Percentiles rank a stretch among this genome's conserved stretches.
Evolutionary conservation across 2,888 invertebrate species (phyloP).

Genomic region (Cistogaster globosa): DNA sequence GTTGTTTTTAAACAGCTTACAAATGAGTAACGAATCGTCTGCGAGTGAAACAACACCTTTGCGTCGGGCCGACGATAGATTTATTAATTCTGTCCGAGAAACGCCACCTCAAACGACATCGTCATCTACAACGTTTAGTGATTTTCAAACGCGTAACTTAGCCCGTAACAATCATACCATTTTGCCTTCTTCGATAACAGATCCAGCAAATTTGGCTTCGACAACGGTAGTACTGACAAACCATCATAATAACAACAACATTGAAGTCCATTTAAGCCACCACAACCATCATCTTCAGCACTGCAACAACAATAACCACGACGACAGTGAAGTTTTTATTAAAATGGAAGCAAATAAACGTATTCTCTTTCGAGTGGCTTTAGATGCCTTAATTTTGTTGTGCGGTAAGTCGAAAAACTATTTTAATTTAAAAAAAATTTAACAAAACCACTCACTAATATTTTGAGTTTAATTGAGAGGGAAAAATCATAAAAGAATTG

Average conservation of each 20-base stretch:
- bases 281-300: slow-evolving; percentile 67
- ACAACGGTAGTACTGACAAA: slow-evolving; percentile 66
- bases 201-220: slow-evolving; percentile 73
- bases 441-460: neutral
- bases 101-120: slow-evolving; percentile 64
- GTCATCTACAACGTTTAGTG: slow-evolving; percentile 70
- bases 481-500: neutral
- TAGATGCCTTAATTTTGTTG: slow-evolving; percentile 87
- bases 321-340: slow-evolving; percentile 63
- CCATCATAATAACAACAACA: slow-evolving; percentile 74
- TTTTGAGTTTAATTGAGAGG: neutral
- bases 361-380: slow-evolving; percentile 86
- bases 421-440: neutral
- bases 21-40: slow-evolving; percentile 82
- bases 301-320: slow-evolving; percentile 59
- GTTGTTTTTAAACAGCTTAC: slow-evolving; percentile 64
- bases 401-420: slow-evolving; percentile 88
- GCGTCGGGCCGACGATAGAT: slow-evolving; percentile 77
- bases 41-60: slow-evolving; percentile 83
- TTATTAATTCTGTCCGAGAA: slow-evolving; percentile 71
- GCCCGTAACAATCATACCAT: slow-evolving; percentile 56
- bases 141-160: slow-evolving; percentile 73
- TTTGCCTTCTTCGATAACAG: slow-evolving; percentile 50
- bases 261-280: slow-evolving; percentile 73
- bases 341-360: slow-evolving; percentile 81